phyloP scores from a whole-genome alignment of 2,797 vertebrate genomes.

The Alfaro cultratus region DNA sequence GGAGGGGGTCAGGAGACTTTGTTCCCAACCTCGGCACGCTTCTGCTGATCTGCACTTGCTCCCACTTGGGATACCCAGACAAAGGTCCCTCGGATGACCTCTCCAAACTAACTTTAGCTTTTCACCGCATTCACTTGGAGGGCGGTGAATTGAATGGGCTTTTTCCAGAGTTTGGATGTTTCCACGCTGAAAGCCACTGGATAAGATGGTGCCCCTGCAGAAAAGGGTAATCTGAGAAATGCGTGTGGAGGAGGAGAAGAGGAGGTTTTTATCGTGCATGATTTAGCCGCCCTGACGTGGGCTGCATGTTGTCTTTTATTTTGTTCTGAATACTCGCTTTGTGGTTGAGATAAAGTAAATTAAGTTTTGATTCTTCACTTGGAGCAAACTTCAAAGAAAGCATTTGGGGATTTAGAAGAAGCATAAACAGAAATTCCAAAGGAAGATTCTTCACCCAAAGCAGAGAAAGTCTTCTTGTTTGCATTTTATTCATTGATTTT shows the following conservation, averaged over 20 bases:
- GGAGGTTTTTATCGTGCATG: constrained; percentile 45
- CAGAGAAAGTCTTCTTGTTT: constrained; percentile 28
- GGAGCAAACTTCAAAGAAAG: constrained; percentile 11
- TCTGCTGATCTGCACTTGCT: constrained; percentile 22
- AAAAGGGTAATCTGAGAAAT: constrained; percentile 78
- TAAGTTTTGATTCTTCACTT: constrained; percentile 32
- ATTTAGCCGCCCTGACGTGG: constrained; percentile 41
- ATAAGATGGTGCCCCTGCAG: constrained; percentile 77
- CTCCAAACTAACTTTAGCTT: constrained; percentile 30
- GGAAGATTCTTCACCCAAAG: neutral
- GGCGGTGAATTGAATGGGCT: constrained; percentile 38
- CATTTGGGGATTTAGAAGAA: neutral
- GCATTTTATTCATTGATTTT: constrained; percentile 38
- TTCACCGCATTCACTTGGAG: constrained; percentile 14
- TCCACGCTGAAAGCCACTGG: constrained; percentile 48
- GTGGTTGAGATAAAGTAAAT: constrained; percentile 28
- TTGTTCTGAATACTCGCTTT: constrained; percentile 16
- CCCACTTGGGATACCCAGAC: constrained; percentile 40
- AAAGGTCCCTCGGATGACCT: constrained; percentile 34
- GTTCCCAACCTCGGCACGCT: constrained; percentile 23
- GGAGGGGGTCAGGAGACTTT: constrained; percentile 35
- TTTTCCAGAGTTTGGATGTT: constrained; percentile 56
- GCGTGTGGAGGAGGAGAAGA: constrained; percentile 35
- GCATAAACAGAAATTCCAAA: neutral
- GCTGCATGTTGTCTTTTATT: constrained; percentile 29